Base-by-base conservation (phyloP, 2,113 vertebrate genomes). In the Bufo gargarizans region DNA sequence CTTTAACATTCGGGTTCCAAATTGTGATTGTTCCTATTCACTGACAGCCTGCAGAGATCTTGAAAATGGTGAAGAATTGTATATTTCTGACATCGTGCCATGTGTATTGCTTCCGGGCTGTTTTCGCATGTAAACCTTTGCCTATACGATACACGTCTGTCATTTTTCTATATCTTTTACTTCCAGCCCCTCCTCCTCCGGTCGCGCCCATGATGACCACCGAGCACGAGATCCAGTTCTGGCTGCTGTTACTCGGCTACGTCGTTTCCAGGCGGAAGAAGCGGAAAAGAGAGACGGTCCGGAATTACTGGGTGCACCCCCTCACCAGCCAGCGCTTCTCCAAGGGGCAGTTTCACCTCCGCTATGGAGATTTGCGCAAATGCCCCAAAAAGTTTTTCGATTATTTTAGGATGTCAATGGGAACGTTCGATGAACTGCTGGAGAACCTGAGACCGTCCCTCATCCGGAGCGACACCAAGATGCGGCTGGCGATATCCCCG, bases 341-440 rank as follows among this genome's bases (percentile, higher is more conserved):
- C 47, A 86, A 86, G 49, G 85, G 85, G 3, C 85, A 78, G 74
- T 86, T 86, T 16, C 85, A 86, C 61, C 56, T 78, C 14, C 76
- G 47, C 11, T 86, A 86, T n/a, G 85, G 74, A 14, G 65, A 79
- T 6, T 50, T 86, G 11, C 43, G 76, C 7, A 86, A 65, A 22
- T 45, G 61, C 20, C 85, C 85, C 6, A 78, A 86, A n/a, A 86
- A 49, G 17, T 86, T 86, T 49, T 86, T 86, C 13, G 55, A 63
- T 33, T 86, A 86, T 53, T 65, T 78, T 58, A 71, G 53, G 55
- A 86, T 86, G 85, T 78, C 85, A 0, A 61, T 86, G 9, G 45
- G 58, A 22, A 86, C 85, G 9, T 86, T 86, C 5, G 85, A 86
- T 67, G 74, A 78, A 43, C 85, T 86, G 43, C 59, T 86, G 47